Percentiles rank a stretch among this genome's conserved stretches.
These are phyloP conservation scores for Meghimatium bilineatum DNA, from an alignment of 2,888 invertebrate genomes.

Conservation along the genomic window DNA sequence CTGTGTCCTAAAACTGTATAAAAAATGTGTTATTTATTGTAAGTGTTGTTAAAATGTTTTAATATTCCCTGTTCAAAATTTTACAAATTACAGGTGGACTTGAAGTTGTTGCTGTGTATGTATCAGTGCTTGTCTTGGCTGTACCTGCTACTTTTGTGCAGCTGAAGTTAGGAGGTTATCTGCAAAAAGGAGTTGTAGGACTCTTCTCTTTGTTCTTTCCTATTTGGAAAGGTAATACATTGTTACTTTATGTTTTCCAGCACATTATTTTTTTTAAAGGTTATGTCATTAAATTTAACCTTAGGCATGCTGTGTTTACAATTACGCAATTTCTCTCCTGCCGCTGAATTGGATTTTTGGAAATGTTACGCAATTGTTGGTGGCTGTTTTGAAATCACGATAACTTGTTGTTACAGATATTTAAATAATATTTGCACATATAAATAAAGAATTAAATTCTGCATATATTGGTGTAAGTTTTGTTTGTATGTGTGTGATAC, in stretches of 20 bases:
- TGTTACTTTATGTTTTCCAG: neutral
- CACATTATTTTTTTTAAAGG: too few relatives aligned
- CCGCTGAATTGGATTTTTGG: too few relatives aligned
- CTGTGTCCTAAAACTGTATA: neutral
- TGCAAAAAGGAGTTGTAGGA: constrained; percentile 68
- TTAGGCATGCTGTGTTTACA: too few relatives aligned
- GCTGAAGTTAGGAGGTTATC: constrained; percentile 69
- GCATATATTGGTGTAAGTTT: too few relatives aligned
- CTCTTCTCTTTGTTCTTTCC: constrained; percentile 66
- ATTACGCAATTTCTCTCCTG: too few relatives aligned
- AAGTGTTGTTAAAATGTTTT: neutral
- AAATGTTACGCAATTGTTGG: too few relatives aligned
- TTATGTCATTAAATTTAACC: too few relatives aligned
- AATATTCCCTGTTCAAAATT: neutral
- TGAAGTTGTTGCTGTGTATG: constrained; percentile 61
- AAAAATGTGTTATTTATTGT: neutral
- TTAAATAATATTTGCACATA: too few relatives aligned
- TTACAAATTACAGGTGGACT: constrained; percentile 56
- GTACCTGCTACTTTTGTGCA: constrained; percentile 69
- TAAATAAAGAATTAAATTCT: too few relatives aligned
- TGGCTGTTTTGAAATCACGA: too few relatives aligned
- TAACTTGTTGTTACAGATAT: too few relatives aligned
- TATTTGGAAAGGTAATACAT: constrained; percentile 66
- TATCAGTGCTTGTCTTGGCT: constrained; percentile 62
- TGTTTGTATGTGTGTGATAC: too few relatives aligned